Evolutionary conservation across 53 echinoderm and acorn worm genomes (phyloP).

Genomic region (Echinometra lucunter): DNA sequence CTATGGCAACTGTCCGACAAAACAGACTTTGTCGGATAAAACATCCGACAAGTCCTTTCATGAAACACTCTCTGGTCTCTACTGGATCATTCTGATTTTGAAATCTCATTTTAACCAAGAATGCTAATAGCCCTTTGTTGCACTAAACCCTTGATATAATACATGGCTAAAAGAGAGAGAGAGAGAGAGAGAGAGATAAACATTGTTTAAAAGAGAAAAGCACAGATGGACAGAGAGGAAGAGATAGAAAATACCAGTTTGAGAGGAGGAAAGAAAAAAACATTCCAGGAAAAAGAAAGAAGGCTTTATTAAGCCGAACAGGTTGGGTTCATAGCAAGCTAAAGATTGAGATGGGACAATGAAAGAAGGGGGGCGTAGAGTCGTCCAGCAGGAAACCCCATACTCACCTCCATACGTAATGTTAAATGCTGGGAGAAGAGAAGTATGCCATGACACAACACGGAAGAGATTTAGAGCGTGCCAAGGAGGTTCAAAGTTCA

Average conservation of each 20-base stretch:
- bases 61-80: too few relatives aligned
- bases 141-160: too few relatives aligned
- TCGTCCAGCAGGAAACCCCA: constrained; percentile 16
- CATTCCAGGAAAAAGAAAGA: constrained; percentile 29
- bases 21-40: too few relatives aligned
- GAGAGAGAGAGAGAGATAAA: neutral
- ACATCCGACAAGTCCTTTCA: too few relatives aligned
- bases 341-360: neutral
- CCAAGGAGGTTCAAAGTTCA: constrained; percentile 70
- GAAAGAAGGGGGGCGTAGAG: constrained; percentile 5
- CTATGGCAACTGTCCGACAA: too few relatives aligned
- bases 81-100: too few relatives aligned
- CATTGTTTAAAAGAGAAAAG: neutral
- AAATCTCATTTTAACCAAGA: too few relatives aligned
- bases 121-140: too few relatives aligned
- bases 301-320: neutral
- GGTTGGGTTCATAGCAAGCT: neutral
- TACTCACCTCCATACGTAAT: constrained; percentile 89
- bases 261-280: neutral
- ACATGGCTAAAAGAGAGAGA: neutral
- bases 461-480: constrained; percentile 72
- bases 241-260: constrained; percentile 5
- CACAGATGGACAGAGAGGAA: neutral
- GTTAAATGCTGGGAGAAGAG: constrained; percentile 92
- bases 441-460: constrained; percentile 66